Evolutionary conservation across 2,888 invertebrate species (phyloP), one percentile per base, ranked within the genome.

Genomic region (Drosophila longiperda): DNA sequence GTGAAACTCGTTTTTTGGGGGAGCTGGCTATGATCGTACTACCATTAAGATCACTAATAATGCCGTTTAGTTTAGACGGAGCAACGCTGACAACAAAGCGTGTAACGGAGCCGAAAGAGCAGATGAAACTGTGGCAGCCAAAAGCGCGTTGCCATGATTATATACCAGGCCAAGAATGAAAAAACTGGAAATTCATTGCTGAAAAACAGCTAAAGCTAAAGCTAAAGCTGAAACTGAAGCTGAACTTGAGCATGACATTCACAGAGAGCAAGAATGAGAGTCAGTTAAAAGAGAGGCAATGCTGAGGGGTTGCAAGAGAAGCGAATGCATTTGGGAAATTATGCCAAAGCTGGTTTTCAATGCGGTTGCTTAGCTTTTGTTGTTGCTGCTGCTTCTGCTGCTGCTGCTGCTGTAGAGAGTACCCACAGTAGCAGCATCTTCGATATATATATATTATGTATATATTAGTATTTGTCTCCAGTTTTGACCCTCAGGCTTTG

Each of bases 221-320:
- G 6, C 15, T 53, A 54, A 71, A 62, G 49, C 62, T 57, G 53
- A 62, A 59, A 29, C 48, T 65, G 15, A 55, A 60, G 65, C 57
- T 82, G 83, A 85, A 75, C 89, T 90, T 88, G 89, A 71, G 86
- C 81, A 72, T 87, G 81, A 65, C 89, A 87, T 86, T 80, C 87
- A 83, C 73, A 40, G 32, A 45, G 57, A 32, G 57, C 49, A 61
- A 64, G 58, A 62, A 59, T 42, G 49, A 49, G 38, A 38, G 29
- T n/a, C 54, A 34, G 33, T 38, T 15, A 23, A 45, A 61, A 61
- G 60, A 34, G 53, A 45, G 36, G 17, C 49, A 49, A 32, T 29
- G 42, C 36, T 45, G 50, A 59, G 68, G 55, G 69, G 67, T 45
- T 87, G 88, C 79, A 76, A 58, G 71, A 53, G 38, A 49, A 7